These are phyloP conservation scores for Cloeon dipterum DNA, from an alignment of 2,888 invertebrate genomes.

Conservation along the genomic window DNA sequence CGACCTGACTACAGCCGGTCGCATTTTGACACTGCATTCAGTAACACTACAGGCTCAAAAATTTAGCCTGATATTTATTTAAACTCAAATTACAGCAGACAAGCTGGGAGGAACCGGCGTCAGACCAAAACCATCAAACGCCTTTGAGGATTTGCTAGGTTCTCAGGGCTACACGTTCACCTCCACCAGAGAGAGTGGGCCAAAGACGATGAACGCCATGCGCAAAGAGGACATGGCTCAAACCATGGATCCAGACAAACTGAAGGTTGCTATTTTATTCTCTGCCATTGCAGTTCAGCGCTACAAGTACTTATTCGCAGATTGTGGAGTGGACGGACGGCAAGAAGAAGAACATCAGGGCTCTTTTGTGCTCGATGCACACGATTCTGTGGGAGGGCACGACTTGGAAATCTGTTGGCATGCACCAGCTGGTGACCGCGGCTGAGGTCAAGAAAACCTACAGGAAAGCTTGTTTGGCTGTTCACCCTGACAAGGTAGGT, in stretches of 20 bases:
- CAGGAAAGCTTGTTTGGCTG: conserved; percentile 83
- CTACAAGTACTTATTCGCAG: no score
- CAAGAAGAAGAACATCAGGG: conserved; percentile 89
- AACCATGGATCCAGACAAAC: conserved; percentile 79
- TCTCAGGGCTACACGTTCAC: conserved; percentile 71
- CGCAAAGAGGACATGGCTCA: conserved; percentile 62
- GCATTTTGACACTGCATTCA: conserved; percentile 40
- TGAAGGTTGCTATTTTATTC: conserved; percentile 59
- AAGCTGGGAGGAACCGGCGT: neutral
- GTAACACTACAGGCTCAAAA: no score
- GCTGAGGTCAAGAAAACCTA: conserved; percentile 92
- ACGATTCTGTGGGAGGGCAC: conserved; percentile 82
- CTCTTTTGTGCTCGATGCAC: conserved; percentile 82
- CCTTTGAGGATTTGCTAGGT: conserved; percentile 78
- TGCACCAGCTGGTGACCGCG: conserved; percentile 80
- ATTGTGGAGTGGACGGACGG: conserved; percentile 60
- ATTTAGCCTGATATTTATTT: no score
- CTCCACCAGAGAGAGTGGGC: conserved; percentile 46
- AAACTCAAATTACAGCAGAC: no score
- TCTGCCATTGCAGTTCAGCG: no score
- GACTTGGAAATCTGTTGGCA: conserved; percentile 81
- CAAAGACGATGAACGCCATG: conserved; percentile 82
- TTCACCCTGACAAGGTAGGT: conserved; percentile 96
- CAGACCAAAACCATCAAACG: conserved; percentile 27
- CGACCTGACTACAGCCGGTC: conserved; percentile 34